phyloP scores from a whole-genome alignment of 2,888 invertebrate species.

The Zelleria hepariella region DNA sequence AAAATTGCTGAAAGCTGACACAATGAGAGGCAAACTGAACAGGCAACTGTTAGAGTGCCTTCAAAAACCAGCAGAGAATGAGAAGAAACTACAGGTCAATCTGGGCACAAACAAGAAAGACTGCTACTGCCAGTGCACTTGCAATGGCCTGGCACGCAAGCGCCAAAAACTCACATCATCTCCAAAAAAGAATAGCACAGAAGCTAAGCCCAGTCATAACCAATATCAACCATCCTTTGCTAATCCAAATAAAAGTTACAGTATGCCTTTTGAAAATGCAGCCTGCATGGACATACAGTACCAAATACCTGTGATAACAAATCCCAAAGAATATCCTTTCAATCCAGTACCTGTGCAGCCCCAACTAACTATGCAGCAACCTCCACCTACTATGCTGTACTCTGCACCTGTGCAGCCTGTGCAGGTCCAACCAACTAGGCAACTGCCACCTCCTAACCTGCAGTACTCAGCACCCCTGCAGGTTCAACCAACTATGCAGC shows the following conservation, averaged over 20 bases:
- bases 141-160: constrained; percentile 31
- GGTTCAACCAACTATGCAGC: neutral
- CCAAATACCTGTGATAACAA: neutral
- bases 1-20: constrained; percentile 48
- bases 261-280: neutral
- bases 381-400: neutral
- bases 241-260: neutral
- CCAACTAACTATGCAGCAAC: neutral
- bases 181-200: constrained; percentile 11
- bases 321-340: neutral
- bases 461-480: neutral
- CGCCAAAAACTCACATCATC: constrained; percentile 24
- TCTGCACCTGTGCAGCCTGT: neutral
- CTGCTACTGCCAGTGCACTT: constrained; percentile 43
- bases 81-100: constrained; percentile 43
- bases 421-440: neutral
- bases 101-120: constrained; percentile 18
- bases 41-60: constrained; percentile 47
- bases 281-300: neutral
- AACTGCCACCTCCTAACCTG: neutral
- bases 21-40: constrained; percentile 43
- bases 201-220: neutral
- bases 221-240: neutral
- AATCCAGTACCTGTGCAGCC: neutral
- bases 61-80: constrained; percentile 37